Conservation (phyloP, 2,113 vertebrate species). For the Megatriorchis doriae region DNA sequence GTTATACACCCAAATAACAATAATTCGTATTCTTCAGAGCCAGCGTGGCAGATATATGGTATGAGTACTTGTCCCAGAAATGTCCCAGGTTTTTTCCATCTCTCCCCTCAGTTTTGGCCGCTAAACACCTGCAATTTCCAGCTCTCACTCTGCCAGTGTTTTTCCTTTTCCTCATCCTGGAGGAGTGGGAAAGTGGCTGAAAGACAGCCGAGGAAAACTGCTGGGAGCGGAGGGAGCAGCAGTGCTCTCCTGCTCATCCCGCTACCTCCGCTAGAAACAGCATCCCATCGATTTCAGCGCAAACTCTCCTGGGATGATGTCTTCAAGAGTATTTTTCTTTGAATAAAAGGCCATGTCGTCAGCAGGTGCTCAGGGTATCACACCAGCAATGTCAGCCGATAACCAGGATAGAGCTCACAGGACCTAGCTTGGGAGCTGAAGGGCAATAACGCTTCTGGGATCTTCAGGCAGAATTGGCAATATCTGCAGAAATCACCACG, state of each 20-base stretch:
- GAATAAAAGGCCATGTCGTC: neutral
- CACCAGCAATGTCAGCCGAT: neutral
- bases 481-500: neutral
- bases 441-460: neutral
- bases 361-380: rapidly evolving
- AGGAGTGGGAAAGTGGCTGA: neutral
- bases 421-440: neutral
- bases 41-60: neutral
- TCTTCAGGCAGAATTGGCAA: neutral
- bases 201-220: rapidly evolving
- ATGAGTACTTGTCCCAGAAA: neutral
- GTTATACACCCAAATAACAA: neutral
- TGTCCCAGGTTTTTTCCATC: neutral
- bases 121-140: neutral
- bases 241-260: neutral
- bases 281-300: rapidly evolving
- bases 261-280: neutral
- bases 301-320: neutral
- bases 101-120: neutral
- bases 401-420: neutral
- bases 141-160: neutral
- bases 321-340: neutral
- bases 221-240: neutral
- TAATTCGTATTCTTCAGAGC: neutral
- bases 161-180: neutral